These are phyloP conservation scores for Rhopalosiphum maidis DNA, from an alignment of 1,140 invertebrate species.

Conservation along the genomic window DNA sequence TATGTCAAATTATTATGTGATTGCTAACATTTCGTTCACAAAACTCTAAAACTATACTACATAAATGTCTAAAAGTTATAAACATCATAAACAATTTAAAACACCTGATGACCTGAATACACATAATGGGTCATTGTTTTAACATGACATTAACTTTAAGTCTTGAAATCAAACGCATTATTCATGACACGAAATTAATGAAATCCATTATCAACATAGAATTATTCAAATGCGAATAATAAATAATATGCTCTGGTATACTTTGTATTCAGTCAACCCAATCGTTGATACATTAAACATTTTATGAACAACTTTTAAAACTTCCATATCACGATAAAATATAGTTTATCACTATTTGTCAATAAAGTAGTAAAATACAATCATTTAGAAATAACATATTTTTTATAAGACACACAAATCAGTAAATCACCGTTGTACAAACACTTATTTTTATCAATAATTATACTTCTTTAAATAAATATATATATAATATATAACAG, in stretches of 20 bases:
- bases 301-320: background rate
- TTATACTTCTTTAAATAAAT: no score
- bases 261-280: background rate
- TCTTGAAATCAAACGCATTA: slow-evolving; percentile 21
- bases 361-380: background rate
- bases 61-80: background rate
- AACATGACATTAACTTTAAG: background rate
- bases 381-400: background rate
- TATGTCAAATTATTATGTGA: background rate
- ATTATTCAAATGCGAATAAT: slow-evolving; percentile 29
- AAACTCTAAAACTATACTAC: background rate
- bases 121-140: background rate
- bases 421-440: background rate
- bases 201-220: slow-evolving; percentile 24
- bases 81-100: slow-evolving; percentile 19
- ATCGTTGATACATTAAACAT: background rate
- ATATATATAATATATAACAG: background rate
- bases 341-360: background rate
- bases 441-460: background rate
- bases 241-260: background rate
- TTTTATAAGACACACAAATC: background rate
- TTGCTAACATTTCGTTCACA: background rate
- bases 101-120: background rate
- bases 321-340: background rate
- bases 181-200: slow-evolving; percentile 12